Evolutionary conservation across 2,888 invertebrate genomes (phyloP), one percentile per base, ranked within the genome.

Genomic region (Oscheius onirici): DNA sequence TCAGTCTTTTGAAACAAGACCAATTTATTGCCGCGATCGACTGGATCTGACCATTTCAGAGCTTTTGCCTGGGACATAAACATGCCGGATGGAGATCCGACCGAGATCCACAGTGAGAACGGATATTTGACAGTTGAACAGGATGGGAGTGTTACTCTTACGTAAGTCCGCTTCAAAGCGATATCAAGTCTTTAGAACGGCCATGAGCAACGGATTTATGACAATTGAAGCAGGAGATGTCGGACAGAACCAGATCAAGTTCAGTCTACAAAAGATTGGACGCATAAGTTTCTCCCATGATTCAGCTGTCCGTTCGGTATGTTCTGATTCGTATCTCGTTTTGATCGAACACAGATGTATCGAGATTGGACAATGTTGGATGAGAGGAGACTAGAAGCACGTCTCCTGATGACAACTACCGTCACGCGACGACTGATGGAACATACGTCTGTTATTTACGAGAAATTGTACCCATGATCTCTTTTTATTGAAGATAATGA

Each of bases 61-160:
- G 87, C 87, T 0, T 86, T 86, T 69, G 86, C 87, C 13, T 87
- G 87, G 87, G 87, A 87, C 57, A 82, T 84, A 51, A 84, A 83
- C 68, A 76, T 74, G 75, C 77, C 80, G 13, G 80, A 80, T 20
- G 79, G 83, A 72, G 73, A 76, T 76, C 77, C 76, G 44, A 79
- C 78, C 0, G 87, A 88, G n/a, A n/a, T 88, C 51, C 87, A 87
- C 74, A 78, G 80, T 24, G 87, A 87, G 61, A 84, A 82, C 61
- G 87, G 87, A n/a, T 87, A 84, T 68, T 74, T 87, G 20, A 70
- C 83, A 1, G 70, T 75, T 8, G 73, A 77, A 43, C 55, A 72
- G 22, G 76, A 75, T 46, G 83, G 78, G n/a, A 61, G 74, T n/a
- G 84, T 84, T 1, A 74, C 82, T 0, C 65, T 86, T 69, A 86